Evolutionary conservation across 2,113 vertebrate species (phyloP).

Genomic region (Poeciliopsis prolifica): DNA sequence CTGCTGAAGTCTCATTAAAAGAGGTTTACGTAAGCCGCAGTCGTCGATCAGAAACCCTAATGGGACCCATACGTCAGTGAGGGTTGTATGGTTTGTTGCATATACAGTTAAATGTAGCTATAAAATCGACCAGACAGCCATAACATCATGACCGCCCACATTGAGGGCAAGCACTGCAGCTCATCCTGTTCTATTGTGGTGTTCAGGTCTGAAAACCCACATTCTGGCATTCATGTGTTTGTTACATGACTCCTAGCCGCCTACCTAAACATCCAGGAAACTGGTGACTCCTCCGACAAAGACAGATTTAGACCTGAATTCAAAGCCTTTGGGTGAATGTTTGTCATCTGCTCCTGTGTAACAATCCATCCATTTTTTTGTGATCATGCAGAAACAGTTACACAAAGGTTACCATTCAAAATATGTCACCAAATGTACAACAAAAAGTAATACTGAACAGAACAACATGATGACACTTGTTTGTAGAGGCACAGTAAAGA

Average conservation of each 20-base stretch:
- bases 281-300: neutral
- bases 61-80: conserved; percentile 38
- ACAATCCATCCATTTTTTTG: neutral
- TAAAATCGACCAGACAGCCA: neutral
- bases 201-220: neutral
- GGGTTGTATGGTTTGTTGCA: conserved; percentile 8
- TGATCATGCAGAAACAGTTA: neutral
- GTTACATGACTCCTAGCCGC: neutral
- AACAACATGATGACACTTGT: too few relatives aligned
- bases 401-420: too few relatives aligned
- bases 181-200: neutral
- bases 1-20: conserved; percentile 21
- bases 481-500: too few relatives aligned
- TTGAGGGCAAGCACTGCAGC: neutral
- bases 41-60: conserved; percentile 51
- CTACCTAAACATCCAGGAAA: neutral
- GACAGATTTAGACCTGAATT: neutral
- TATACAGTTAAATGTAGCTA: conserved; percentile 6
- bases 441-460: too few relatives aligned
- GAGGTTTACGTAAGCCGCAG: conserved; percentile 53
- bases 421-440: too few relatives aligned
- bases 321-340: neutral
- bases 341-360: neutral
- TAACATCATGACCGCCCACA: neutral
- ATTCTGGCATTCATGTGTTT: neutral